phyloP scores from a whole-genome alignment of 2,797 vertebrate genomes.

The Pempheris klunzingeri region DNA sequence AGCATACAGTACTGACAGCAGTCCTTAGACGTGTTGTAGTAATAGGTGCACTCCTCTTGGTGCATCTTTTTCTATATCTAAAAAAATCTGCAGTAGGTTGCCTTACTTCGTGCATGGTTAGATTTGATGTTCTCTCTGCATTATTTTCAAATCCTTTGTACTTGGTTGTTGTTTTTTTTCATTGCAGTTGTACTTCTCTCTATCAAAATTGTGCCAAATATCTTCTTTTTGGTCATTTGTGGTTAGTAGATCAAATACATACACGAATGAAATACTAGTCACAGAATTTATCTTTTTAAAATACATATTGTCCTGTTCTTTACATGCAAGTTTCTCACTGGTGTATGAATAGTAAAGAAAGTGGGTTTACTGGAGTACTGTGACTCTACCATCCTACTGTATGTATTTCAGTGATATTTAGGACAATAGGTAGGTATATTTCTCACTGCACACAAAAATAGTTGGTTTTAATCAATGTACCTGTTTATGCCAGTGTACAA shows the following conservation, averaged over 20 bases:
- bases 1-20: slow-evolving; percentile 70
- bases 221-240: slow-evolving; percentile 73
- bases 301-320: slow-evolving; percentile 74
- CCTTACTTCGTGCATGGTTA: slow-evolving; percentile 95
- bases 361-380: slow-evolving; percentile 67
- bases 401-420: slow-evolving; percentile 75
- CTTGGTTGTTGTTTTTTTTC: slow-evolving; percentile 69
- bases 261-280: slow-evolving; percentile 73
- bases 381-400: slow-evolving; percentile 65
- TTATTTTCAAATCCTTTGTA: slow-evolving; percentile 83
- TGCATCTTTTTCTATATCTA: slow-evolving; percentile 79
- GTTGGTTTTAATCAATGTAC: slow-evolving; percentile 65
- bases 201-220: slow-evolving; percentile 78
- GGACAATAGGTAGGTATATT: slow-evolving; percentile 65
- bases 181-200: slow-evolving; percentile 72
- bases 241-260: slow-evolving; percentile 74
- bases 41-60: slow-evolving; percentile 75
- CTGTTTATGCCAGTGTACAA: slow-evolving; percentile 70
- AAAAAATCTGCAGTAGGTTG: slow-evolving; percentile 87
- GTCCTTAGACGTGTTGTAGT: slow-evolving; percentile 80
- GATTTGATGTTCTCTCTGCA: slow-evolving; percentile 87
- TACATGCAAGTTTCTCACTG: slow-evolving; percentile 72
- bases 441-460: slow-evolving; percentile 68
- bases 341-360: slow-evolving; percentile 74
- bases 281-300: slow-evolving; percentile 53